Percentiles rank a stretch among this genome's conserved stretches.
phyloP scores from a whole-genome alignment of 2,113 vertebrate genomes.

The Hyperopisus bebe region DNA sequence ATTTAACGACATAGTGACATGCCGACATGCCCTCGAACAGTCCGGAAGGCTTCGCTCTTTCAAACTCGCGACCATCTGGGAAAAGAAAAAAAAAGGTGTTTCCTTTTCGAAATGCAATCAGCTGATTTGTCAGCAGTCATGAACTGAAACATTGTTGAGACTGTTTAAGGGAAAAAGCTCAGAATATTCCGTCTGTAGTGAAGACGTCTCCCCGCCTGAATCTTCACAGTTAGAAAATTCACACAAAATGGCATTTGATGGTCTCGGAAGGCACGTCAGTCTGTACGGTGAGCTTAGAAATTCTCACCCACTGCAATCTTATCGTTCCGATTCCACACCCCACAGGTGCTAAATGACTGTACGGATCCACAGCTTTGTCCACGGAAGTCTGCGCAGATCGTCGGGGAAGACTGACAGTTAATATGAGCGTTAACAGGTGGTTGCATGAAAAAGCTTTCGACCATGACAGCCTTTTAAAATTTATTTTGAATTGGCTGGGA shows the following conservation, averaged over 20 bases:
- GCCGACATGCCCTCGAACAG: neutral
- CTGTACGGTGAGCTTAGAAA: neutral
- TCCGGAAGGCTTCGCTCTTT: neutral
- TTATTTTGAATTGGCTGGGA: neutral
- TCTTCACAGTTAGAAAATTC: constrained; percentile 4
- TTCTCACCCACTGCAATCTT: neutral
- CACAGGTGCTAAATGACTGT: constrained; percentile 9
- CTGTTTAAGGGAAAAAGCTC: neutral
- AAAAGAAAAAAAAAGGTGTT: neutral
- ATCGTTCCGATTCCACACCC: neutral
- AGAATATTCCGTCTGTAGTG: neutral
- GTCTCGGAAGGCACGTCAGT: neutral
- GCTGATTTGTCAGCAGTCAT: neutral
- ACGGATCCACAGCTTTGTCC: neutral
- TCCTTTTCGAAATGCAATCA: neutral
- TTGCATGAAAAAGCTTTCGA: neutral
- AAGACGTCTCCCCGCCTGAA: neutral
- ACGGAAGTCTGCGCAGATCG: neutral
- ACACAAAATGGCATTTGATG: neutral
- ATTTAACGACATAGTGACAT: neutral
- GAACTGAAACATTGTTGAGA: neutral
- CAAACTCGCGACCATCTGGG: neutral
- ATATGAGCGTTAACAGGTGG: constrained; percentile 6
- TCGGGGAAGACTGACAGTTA: neutral
- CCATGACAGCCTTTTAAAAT: constrained; percentile 3